Conservation (phyloP, 1,140 invertebrate genomes). For the Lerema accius region DNA sequence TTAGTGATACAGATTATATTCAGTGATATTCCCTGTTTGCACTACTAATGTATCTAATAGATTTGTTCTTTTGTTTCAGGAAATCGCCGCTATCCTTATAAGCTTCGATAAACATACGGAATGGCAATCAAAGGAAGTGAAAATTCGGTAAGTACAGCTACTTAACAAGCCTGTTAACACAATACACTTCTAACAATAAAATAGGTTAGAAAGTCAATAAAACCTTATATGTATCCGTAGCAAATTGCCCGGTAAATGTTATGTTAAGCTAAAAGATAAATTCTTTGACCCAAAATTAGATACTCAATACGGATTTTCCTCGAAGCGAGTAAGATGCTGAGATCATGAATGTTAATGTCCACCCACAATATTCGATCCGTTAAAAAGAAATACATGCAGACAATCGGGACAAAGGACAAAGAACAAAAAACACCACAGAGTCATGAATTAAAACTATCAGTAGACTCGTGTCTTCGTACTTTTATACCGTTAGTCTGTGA, state of each 20-base stretch:
- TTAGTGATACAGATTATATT: too few species aligned
- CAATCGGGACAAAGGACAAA: slow-evolving; percentile 44
- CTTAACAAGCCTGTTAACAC: too few species aligned
- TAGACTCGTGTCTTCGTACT: slow-evolving; percentile 61
- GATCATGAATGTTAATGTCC: slow-evolving; percentile 58
- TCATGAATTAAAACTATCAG: slow-evolving; percentile 77
- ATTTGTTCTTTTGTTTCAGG: slow-evolving; percentile 87
- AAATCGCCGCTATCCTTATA: slow-evolving; percentile 98
- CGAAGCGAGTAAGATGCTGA: slow-evolving; percentile 18
- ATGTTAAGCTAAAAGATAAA: slow-evolving; percentile 31
- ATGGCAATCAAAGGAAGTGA: slow-evolving; percentile 98
- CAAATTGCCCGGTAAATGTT: slow-evolving; percentile 22
- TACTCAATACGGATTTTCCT: slow-evolving; percentile 30
- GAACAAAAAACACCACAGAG: slow-evolving; percentile 44
- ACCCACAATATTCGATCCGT: slow-evolving; percentile 36
- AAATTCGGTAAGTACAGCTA: slow-evolving; percentile 94
- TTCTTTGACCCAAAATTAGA: slow-evolving; percentile 31
- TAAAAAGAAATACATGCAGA: slow-evolving; percentile 48
- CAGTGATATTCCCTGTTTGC: too few species aligned
- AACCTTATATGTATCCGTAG: slow-evolving; percentile 6
- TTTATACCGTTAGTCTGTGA: slow-evolving; percentile 59
- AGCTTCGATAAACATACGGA: slow-evolving; percentile 97
- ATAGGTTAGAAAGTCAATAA: neutral
- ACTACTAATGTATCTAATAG: neutral
- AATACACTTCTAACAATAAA: slow-evolving; percentile 21